Evolutionary conservation across 2,888 invertebrate genomes (phyloP), one percentile per base, ranked within the genome.

Genomic region (Sphaerophoria taeniata): DNA sequence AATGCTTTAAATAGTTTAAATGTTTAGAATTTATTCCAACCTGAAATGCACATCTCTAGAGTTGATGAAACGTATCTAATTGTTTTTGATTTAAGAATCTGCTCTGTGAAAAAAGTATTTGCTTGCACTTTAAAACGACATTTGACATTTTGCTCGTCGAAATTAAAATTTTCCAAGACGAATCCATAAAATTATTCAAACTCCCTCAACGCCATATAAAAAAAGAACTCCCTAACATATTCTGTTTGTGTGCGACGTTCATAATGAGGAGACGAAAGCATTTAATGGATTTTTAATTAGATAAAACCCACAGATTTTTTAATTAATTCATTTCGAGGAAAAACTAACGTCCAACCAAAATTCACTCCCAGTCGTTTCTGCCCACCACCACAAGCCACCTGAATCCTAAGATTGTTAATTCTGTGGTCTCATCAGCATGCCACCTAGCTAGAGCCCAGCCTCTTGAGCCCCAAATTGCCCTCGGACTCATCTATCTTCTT

Each of bases 271-370:
- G 75, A 39, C 72, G 81, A 73, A 70, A 77, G 80, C 71, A 65
- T 81, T 86, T 87, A 82, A 86, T 86, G 87, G 82, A 79, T 87
- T 87, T 87, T 87, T 79, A 83, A 87, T 83, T 87, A 87, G 86
- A 82, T 86, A 34, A 83, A 76, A 81, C 81, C 81, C 72, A 74
- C 76, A 71, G 82, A 82, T 79, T 80, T 82, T 86, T 67, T 67
- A 87, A 87, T 86, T 83, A 83, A 83, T 79, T 87, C 79, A 70
- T 63, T 76, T 51, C 61, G 72, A 34, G 55, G 39, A 31, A 53
- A 39, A 36, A 67, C 67, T 67, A 53, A 53, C 67, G 53, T 67
- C 53, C 67, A 67, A 39, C 9, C 9, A n/a, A 67, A 12, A 9
- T 53, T 31, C 24, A 53, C 34, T 36, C 36, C 49, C 2, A 24